Conservation (phyloP, 2,797 vertebrate genomes). For the Rhincodon typus region DNA sequence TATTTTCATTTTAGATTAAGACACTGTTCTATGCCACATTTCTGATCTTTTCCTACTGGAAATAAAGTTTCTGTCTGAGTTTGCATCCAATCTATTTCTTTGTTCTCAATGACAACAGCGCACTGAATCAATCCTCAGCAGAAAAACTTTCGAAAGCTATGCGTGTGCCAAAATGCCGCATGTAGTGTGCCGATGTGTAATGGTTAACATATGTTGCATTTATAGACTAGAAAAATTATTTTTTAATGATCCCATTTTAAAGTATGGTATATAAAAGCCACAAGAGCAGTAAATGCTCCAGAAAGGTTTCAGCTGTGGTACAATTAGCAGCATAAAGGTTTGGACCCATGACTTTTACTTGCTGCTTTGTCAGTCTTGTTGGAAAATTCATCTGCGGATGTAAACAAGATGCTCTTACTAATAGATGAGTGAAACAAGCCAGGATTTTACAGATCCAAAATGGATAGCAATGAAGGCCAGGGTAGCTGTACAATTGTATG, state of each 20-base stretch:
- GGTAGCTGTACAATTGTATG: neutral
- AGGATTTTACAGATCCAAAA: neutral
- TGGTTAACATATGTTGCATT: conserved; percentile 1
- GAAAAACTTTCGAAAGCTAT: conserved; percentile 1
- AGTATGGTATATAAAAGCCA: conserved; percentile 10
- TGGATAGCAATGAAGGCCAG: neutral
- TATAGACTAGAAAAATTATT: neutral
- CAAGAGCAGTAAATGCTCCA: conserved; percentile 9
- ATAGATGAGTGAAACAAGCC: neutral
- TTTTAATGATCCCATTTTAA: conserved; percentile 1
- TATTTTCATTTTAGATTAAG: conserved; percentile 1
- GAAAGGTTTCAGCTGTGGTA: neutral
- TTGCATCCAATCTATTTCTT: neutral
- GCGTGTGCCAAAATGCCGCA: neutral
- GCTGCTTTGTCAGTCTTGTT: neutral
- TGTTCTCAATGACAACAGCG: neutral
- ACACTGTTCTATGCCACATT: neutral
- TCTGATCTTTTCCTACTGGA: neutral
- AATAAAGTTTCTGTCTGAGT: neutral
- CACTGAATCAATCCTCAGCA: neutral
- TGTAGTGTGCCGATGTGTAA: neutral
- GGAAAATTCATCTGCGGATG: neutral
- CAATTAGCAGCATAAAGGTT: neutral
- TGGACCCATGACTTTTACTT: neutral
- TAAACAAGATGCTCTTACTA: neutral